These are phyloP conservation scores for Brachyhypopomus gauderio DNA, from an alignment of 2,113 vertebrate genomes.

Conservation along the genomic window DNA sequence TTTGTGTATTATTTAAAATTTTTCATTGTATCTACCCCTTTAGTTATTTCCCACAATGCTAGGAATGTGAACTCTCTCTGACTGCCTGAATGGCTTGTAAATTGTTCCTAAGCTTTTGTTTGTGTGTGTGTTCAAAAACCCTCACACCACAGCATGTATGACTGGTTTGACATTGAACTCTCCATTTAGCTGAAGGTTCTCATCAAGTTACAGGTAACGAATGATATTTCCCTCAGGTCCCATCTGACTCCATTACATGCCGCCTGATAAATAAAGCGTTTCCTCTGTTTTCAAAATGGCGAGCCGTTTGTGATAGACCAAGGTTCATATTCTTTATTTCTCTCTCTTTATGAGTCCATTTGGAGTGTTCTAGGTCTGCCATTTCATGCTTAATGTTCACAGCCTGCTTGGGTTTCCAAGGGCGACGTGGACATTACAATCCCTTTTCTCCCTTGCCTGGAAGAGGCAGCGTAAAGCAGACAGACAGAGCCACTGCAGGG, in stretches of 20 bases:
- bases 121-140: background rate
- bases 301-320: background rate
- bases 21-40: no score
- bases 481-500: background rate
- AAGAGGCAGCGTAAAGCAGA: conserved; percentile 1
- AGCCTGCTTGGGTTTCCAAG: background rate
- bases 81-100: conserved; percentile 16
- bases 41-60: no score
- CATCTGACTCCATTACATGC: conserved; percentile 41
- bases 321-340: background rate
- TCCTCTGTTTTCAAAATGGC: background rate
- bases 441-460: background rate
- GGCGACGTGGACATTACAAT: background rate
- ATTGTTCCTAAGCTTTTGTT: background rate
- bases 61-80: no score
- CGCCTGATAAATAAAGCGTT: conserved; percentile 10
- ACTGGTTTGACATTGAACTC: conserved; percentile 5
- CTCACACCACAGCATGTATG: background rate
- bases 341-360: background rate
- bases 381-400: conserved; percentile 19
- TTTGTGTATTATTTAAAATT: no score
- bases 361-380: background rate
- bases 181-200: background rate
- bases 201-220: conserved; percentile 27
- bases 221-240: conserved; percentile 29